Conservation (phyloP, 64 coral and sea anemone species). For the Pocillopora damicornis region DNA sequence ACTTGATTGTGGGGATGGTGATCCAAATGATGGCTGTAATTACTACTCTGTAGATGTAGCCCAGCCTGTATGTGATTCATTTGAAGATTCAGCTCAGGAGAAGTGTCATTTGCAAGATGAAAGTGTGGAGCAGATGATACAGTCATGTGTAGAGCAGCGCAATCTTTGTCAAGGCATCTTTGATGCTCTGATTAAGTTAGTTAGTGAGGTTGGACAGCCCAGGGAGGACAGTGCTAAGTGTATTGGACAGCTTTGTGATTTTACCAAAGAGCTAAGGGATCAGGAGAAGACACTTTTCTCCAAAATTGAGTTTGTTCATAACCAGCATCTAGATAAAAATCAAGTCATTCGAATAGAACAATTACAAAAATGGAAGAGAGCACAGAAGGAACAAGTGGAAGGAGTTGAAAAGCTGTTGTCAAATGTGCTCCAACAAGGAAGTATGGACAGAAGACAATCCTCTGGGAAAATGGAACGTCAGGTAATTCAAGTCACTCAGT, state of each 20-base stretch:
- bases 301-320: slow-evolving; percentile 39
- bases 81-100: background rate
- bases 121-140: background rate
- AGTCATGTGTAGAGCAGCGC: slow-evolving; percentile 35
- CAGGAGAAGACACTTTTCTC: slow-evolving; percentile 44
- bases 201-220: slow-evolving; percentile 49
- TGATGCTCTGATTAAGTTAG: slow-evolving; percentile 38
- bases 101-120: background rate
- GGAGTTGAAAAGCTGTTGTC: slow-evolving; percentile 38
- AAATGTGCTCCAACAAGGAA: slow-evolving; percentile 42
- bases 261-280: slow-evolving; percentile 39
- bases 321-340: background rate
- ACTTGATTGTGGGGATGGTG: slow-evolving; percentile 3
- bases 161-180: slow-evolving; percentile 29
- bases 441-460: background rate
- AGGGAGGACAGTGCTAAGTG: slow-evolving; percentile 45
- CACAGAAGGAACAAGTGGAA: slow-evolving; percentile 41
- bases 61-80: background rate
- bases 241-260: slow-evolving; percentile 36
- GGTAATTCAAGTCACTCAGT: background rate
- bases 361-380: slow-evolving; percentile 43
- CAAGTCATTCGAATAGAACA: too few relatives aligned
- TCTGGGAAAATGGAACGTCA: background rate
- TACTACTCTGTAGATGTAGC: background rate
- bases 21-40: background rate